These are phyloP conservation scores for Takifugu flavidus DNA, from an alignment of 2,113 vertebrate genomes.

Conservation along the genomic window DNA sequence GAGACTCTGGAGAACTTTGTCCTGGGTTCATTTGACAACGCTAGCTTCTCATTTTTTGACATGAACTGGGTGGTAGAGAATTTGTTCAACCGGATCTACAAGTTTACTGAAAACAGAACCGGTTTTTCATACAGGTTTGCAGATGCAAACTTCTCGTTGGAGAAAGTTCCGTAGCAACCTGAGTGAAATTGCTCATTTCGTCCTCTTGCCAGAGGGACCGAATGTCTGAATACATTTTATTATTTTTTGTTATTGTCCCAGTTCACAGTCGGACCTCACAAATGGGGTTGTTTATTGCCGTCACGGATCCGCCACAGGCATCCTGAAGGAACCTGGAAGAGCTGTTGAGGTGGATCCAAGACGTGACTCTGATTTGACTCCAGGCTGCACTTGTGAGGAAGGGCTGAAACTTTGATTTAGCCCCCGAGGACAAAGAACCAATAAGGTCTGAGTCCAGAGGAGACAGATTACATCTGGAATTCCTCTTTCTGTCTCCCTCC, in stretches of 20 bases:
- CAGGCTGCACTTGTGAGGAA: slow-evolving; percentile 15
- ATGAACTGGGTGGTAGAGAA: no score
- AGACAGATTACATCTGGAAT: slow-evolving; percentile 43
- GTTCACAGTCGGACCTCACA: slow-evolving; percentile 39
- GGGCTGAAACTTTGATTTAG: slow-evolving; percentile 2
- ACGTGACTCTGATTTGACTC: not conserved
- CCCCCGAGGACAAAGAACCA: slow-evolving; percentile 9
- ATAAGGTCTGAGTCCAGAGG: slow-evolving; percentile 11
- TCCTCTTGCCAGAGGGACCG: slow-evolving; percentile 15
- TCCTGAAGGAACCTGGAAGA: slow-evolving; percentile 41
- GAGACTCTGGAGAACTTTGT: no score
- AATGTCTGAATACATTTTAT: no score
- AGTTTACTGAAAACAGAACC: no score
- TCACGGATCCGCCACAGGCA: slow-evolving; percentile 16
- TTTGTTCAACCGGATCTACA: no score
- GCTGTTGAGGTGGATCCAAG: slow-evolving; percentile 16
- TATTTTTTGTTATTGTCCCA: slow-evolving; percentile 21
- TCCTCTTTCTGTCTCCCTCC: slow-evolving; percentile 30
- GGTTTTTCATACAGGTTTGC: no score
- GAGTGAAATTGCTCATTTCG: not conserved
- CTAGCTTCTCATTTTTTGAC: no score
- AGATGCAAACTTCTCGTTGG: no score
- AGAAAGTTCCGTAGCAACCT: no score
- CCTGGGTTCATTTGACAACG: no score
- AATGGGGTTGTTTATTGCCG: slow-evolving; percentile 26